phyloP scores from a whole-genome alignment of 30 jellyfish, hydroid and myxozoan species.

The Aurelia sp. region DNA sequence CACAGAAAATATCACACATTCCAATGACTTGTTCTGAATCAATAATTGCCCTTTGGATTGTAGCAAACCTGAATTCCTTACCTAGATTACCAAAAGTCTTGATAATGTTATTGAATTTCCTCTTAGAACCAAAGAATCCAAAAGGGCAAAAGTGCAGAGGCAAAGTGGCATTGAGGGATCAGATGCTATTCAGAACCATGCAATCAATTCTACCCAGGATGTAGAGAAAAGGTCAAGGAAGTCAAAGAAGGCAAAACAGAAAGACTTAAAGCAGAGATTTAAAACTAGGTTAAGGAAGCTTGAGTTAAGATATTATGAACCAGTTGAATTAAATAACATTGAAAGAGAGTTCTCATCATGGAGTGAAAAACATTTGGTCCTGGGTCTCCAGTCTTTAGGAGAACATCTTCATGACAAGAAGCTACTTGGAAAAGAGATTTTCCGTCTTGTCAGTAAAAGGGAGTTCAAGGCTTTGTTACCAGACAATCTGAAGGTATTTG shows the following conservation, averaged over 20 bases:
- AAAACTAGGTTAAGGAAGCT: slow-evolving; percentile 7
- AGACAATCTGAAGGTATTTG: slow-evolving; percentile 76
- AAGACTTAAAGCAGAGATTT: slow-evolving; percentile 9
- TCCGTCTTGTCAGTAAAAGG: slow-evolving; percentile 74
- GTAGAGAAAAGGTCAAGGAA: not conserved
- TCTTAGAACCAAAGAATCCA: too few species aligned
- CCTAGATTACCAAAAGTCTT: too few species aligned
- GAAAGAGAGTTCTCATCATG: slow-evolving; percentile 33
- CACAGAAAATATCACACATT: too few species aligned
- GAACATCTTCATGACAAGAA: slow-evolving; percentile 62
- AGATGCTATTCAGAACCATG: slow-evolving; percentile 57
- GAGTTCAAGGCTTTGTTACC: slow-evolving; percentile 91
- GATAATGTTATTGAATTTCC: too few species aligned
- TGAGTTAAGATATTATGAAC: slow-evolving; percentile 15
- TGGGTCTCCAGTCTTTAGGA: slow-evolving; percentile 53
- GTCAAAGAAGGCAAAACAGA: not conserved
- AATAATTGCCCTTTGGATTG: too few species aligned
- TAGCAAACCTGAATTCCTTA: too few species aligned
- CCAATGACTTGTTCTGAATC: too few species aligned
- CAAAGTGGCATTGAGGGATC: not conserved
- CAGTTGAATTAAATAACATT: slow-evolving; percentile 20
- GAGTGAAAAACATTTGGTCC: slow-evolving; percentile 5
- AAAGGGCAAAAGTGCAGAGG: not conserved
- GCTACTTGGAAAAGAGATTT: slow-evolving; percentile 73
- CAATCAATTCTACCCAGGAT: slow-evolving; percentile 75